Conservation (phyloP, 2,797 vertebrate genomes). For the Pantherophis alleghaniensis region DNA sequence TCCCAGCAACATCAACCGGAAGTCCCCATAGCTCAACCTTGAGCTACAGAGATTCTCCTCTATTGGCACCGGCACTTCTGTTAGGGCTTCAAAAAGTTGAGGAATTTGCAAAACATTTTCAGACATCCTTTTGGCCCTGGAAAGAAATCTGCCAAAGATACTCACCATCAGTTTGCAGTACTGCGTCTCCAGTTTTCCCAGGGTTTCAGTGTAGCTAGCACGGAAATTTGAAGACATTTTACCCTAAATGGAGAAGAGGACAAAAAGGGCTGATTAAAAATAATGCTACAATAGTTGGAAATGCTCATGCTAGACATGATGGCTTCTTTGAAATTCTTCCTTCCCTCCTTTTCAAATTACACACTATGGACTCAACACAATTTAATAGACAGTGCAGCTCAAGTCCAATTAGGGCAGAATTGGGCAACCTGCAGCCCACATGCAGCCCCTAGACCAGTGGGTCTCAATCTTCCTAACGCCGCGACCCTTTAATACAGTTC, state of each 20-base stretch:
- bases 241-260: constrained; percentile 67
- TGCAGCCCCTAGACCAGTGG: neutral
- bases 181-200: constrained; percentile 93
- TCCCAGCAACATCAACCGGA: too few relatives aligned
- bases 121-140: neutral
- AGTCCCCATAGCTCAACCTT: neutral
- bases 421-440: neutral
- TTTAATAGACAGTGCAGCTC: neutral
- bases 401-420: neutral
- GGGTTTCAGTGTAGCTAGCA: constrained; percentile 88
- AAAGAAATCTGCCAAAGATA: constrained; percentile 5
- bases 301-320: fast-evolving
- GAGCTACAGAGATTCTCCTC: neutral
- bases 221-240: constrained; percentile 91
- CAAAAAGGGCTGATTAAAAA: neutral
- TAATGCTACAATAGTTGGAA: neutral
- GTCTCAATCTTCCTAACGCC: too few relatives aligned
- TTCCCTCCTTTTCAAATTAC: neutral
- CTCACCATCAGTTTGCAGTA: constrained; percentile 96
- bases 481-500: too few relatives aligned
- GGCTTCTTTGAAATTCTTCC: too few relatives aligned
- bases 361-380: neutral
- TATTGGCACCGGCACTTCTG: neutral
- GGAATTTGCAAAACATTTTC: neutral
- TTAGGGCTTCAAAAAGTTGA: neutral